These are phyloP conservation scores for Pseudopodoces humilis DNA, from an alignment of 2,113 vertebrate species.

Conservation along the genomic window DNA sequence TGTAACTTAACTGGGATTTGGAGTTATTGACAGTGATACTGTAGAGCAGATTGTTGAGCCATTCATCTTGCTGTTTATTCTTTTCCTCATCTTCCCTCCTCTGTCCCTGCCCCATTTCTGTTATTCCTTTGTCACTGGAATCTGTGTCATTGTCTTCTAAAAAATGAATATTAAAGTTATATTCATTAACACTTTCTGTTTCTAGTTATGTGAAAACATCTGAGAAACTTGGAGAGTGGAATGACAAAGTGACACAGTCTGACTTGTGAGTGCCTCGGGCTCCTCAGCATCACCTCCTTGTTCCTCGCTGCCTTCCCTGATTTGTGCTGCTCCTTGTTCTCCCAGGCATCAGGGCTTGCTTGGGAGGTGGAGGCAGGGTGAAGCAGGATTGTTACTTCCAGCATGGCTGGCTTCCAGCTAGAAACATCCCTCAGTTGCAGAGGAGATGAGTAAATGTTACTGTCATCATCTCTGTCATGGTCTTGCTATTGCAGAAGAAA, in stretches of 20 bases:
- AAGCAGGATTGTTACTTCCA: neutral
- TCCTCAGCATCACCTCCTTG: neutral
- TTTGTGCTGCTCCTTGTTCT: neutral
- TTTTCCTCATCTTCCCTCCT: neutral
- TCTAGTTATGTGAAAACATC: conserved; percentile 86
- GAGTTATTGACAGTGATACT: neutral
- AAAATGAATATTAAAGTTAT: conserved; percentile 38
- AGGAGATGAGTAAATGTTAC: neutral
- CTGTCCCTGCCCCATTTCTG: neutral
- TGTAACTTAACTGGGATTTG: neutral
- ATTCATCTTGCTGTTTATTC: neutral
- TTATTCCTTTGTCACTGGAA: neutral
- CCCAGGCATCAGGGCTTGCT: neutral
- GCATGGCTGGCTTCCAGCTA: neutral
- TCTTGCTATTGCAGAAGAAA: neutral
- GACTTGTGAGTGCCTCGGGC: conserved; percentile 83
- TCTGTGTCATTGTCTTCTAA: neutral
- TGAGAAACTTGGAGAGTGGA: conserved; percentile 89
- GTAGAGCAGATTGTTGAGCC: neutral
- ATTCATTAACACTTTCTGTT: conserved; percentile 78
- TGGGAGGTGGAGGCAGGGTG: neutral
- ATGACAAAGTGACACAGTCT: conserved; percentile 83
- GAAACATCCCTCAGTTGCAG: neutral
- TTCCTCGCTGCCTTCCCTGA: neutral
- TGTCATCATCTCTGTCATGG: neutral